Base-by-base conservation (phyloP, 2,797 vertebrate species). In the Coracias cyanogaster region DNA sequence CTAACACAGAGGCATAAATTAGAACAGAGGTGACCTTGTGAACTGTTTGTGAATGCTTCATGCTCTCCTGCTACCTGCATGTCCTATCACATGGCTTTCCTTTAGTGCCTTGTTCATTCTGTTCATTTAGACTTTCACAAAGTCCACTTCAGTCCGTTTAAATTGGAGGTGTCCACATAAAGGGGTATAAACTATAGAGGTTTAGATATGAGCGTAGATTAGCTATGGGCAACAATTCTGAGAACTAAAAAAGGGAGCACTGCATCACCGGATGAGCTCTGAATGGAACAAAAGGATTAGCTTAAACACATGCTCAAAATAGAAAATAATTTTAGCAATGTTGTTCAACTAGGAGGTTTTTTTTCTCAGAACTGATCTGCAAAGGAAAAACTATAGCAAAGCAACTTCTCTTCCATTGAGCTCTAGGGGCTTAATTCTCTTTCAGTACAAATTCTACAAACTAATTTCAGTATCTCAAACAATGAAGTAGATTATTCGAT, bases 251-350 rank as follows among this genome's bases (percentile, higher is more conserved):
- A 93, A 81, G 88, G 89, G 91, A 96, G 61, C 77, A 89, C 67
- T 95, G 84, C 96, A 94, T 96, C 96, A 97, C 82, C 29, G 37
- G 91, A 93, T 94, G 94, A 93, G 90, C 87, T 95, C 86, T 94
- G 95, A 96, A 96, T 94, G 95, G 90, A 96, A 97, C 95, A 95
- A 96, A 97, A 94, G 92, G 74, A 94, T 94, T 97, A 91, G 81
- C 86, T 95, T 94, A 95, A 97, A 95, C 65, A 85, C 71, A 92
- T 0, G 76, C 93, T 96, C 86, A 94, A 96, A 97, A 96, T 95
- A 97, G 97, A 97, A 96, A 95, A 96, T 91, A 92, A 96, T 94
- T 94, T 97, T 95, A 96, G 92, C 79, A 81, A 90, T 95, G 93
- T 94, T 96, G 84, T 81, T 95, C n/a, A 3, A 93, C 81, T 69